A percentile compares a stretch with the other conserved stretches of the same genome.
phyloP scores from a whole-genome alignment of 2,113 vertebrate species.

The Pluvialis apricaria region DNA sequence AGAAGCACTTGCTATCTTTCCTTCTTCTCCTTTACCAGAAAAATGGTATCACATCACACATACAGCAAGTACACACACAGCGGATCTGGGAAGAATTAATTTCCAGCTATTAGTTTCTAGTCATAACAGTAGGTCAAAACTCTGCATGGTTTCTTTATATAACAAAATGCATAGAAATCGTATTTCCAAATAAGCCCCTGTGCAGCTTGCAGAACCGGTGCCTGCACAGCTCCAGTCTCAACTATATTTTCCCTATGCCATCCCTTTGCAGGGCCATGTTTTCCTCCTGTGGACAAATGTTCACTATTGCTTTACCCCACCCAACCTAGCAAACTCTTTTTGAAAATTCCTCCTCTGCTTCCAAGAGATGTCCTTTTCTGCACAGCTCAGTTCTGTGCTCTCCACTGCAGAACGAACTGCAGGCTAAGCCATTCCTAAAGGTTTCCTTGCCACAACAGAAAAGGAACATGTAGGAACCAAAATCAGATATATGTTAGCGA shows the following conservation, averaged over 20 bases:
- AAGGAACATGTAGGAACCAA: background rate
- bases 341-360: background rate
- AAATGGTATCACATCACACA: background rate
- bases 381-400: background rate
- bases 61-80: background rate
- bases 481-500: background rate
- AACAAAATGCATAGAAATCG: background rate
- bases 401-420: background rate
- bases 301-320: accelerated
- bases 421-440: background rate
- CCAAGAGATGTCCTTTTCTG: background rate
- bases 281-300: background rate
- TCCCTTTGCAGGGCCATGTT: background rate
- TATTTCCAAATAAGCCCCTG: background rate
- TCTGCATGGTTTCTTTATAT: background rate
- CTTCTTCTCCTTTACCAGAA: background rate
- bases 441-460: background rate
- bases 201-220: background rate
- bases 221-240: background rate
- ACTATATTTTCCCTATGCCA: background rate
- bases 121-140: background rate
- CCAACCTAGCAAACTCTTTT: background rate
- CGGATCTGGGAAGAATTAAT: background rate
- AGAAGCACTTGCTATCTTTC: background rate
- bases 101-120: background rate